Percentiles rank a stretch among this genome's conserved stretches.
Evolutionary conservation across 2,888 invertebrate genomes (phyloP).

Genomic region (Aelia acuminata): DNA sequence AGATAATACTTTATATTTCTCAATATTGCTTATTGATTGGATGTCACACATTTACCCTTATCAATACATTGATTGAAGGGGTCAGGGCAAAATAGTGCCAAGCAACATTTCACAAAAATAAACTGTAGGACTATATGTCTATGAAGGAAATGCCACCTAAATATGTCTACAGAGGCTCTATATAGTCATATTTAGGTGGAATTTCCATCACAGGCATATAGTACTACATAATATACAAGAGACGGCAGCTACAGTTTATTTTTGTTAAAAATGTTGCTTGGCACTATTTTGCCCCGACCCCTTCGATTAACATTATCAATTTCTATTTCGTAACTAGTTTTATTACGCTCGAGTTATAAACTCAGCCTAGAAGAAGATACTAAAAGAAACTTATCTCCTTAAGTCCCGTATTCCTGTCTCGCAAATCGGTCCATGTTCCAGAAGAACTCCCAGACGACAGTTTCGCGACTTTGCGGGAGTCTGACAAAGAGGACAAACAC

Average conservation of each 20-base stretch:
- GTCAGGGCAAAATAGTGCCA: too few relatives aligned
- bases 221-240: not conserved
- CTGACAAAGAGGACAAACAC: slow-evolving; percentile 1
- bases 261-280: too few relatives aligned
- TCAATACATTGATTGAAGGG: too few relatives aligned
- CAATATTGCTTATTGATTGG: not conserved
- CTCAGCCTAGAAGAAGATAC: not conserved
- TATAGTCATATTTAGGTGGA: too few relatives aligned
- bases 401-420: not conserved
- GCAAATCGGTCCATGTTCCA: not conserved
- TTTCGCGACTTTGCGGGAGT: slow-evolving; percentile 16
- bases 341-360: not conserved
- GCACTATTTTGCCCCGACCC: too few relatives aligned
- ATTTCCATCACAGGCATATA: too few relatives aligned
- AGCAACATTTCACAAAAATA: too few relatives aligned
- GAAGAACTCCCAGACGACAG: not conserved
- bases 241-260: too few relatives aligned
- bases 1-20: not conserved
- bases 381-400: not conserved
- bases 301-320: not conserved
- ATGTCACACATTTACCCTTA: not conserved
- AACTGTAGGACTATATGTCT: too few relatives aligned
- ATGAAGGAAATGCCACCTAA: too few relatives aligned
- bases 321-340: not conserved
- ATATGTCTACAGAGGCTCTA: too few relatives aligned